Evolutionary conservation across 53 echinoderm and acorn worm genomes (phyloP).

Genomic region (Echinometra lucunter): DNA sequence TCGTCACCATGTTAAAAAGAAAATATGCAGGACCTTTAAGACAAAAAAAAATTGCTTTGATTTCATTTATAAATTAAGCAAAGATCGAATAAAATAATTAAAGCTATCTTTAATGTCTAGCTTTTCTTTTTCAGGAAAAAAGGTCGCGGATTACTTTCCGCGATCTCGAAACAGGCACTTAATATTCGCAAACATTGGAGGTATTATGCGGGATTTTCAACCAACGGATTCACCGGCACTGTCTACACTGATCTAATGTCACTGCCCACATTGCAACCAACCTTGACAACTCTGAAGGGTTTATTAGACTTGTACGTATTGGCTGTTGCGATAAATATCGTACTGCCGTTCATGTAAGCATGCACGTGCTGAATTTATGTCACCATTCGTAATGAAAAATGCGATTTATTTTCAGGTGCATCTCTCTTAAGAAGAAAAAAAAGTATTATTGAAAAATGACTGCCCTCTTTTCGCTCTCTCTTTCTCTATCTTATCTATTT

Average conservation of each 20-base stretch:
- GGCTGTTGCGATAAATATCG: not conserved
- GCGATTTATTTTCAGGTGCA: not conserved
- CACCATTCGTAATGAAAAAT: not conserved
- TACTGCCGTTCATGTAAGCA: not conserved
- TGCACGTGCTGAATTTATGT: not conserved
- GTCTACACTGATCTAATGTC: not conserved
- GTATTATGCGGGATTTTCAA: not conserved
- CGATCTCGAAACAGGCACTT: no score
- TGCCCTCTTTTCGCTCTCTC: not conserved
- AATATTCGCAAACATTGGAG: not conserved
- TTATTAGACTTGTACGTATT: not conserved
- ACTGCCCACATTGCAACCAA: not conserved
- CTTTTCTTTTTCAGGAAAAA: no score
- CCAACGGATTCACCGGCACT: not conserved
- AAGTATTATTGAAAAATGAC: not conserved
- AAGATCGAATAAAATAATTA: not conserved
- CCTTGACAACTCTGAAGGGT: not conserved
- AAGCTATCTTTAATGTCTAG: no score
- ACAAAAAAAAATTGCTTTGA: not conserved
- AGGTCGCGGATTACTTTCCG: no score
- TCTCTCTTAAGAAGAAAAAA: not conserved
- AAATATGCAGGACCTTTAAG: no score
- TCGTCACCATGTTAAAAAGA: no score
- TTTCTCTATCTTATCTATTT: not conserved
- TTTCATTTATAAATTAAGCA: not conserved